A percentile compares a stretch with the other conserved stretches of the same genome.
Conservation (phyloP, 1,140 invertebrate species). For the Ceratoteleas bidentatus region DNA sequence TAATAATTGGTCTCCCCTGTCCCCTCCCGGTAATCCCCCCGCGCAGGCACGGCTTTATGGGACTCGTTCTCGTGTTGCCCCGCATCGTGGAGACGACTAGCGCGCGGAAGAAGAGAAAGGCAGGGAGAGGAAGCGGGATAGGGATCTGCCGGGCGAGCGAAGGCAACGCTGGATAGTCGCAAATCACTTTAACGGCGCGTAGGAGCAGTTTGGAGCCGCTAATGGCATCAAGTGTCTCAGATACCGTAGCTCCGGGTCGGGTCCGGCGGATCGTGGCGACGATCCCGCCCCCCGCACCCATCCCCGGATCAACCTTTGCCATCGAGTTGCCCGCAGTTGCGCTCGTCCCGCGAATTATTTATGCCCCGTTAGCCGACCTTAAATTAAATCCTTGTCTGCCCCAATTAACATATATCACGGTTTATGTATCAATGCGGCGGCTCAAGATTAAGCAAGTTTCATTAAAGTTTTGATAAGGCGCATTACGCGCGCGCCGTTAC, state of each 20-base stretch:
- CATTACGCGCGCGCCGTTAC: conserved; percentile 33
- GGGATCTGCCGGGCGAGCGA: conserved; percentile 28
- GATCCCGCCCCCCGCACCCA: conserved; percentile 51
- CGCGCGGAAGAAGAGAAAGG: conserved; percentile 55
- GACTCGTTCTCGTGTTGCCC: conserved; percentile 61
- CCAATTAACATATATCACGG: conserved; percentile 63
- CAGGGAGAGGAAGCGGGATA: conserved; percentile 33
- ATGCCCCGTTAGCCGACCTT: conserved; percentile 57
- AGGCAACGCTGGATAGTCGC: conserved; percentile 74
- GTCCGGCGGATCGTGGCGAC: conserved; percentile 68
- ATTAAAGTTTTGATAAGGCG: conserved; percentile 57
- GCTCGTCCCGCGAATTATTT: conserved; percentile 47
- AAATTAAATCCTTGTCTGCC: conserved; percentile 63
- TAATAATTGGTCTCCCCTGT: conserved; percentile 66
- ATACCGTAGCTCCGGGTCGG: conserved; percentile 75
- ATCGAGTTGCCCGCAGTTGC: conserved; percentile 29
- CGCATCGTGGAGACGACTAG: conserved; percentile 28
- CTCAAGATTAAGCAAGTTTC: conserved; percentile 54
- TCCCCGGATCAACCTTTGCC: conserved; percentile 52
- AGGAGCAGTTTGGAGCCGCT: conserved; percentile 79
- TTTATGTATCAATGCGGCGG: conserved; percentile 61
- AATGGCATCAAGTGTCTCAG: conserved; percentile 81
- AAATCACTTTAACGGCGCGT: conserved; percentile 81
- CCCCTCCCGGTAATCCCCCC: conserved; percentile 60
- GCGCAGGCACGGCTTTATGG: conserved; percentile 52